phyloP scores from a whole-genome alignment of 2,888 invertebrate species.

The Ennomos erosarius region DNA sequence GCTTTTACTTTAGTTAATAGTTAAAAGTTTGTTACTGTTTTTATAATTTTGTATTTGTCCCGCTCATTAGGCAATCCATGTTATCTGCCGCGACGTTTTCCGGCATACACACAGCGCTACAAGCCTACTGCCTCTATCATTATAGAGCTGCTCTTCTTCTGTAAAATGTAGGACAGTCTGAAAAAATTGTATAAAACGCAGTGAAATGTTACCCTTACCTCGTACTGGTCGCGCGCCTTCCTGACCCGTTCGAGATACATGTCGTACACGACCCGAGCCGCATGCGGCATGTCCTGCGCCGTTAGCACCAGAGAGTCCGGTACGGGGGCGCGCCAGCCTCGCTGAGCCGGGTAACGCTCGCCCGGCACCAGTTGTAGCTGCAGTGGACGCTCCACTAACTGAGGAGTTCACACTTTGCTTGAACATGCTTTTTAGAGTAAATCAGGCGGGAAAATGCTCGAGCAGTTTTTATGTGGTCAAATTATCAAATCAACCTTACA shows the following conservation, averaged over 20 bases:
- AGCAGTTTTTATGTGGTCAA: background rate
- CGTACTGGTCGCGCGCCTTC: slow-evolving; percentile 52
- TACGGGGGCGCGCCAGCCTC: slow-evolving; percentile 75
- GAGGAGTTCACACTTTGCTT: slow-evolving; percentile 12
- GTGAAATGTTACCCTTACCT: slow-evolving; percentile 32
- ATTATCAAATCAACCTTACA: background rate
- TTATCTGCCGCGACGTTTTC: too few species aligned
- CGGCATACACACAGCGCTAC: too few species aligned
- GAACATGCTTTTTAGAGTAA: too few species aligned
- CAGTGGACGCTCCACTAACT: slow-evolving; percentile 93
- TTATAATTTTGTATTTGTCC: too few species aligned
- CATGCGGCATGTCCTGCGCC: slow-evolving; percentile 95
- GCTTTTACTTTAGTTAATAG: too few species aligned
- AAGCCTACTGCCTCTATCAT: too few species aligned
- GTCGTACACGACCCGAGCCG: slow-evolving; percentile 97
- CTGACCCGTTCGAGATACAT: slow-evolving; percentile 93
- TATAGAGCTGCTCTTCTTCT: too few species aligned
- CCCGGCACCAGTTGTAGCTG: slow-evolving; percentile 91
- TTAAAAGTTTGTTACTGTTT: too few species aligned
- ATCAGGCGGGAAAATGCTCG: too few species aligned
- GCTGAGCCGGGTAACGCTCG: slow-evolving; percentile 91
- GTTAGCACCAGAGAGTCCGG: slow-evolving; percentile 82
- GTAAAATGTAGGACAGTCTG: too few species aligned
- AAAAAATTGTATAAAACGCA: too few species aligned
- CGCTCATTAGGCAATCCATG: too few species aligned